Conservation (phyloP, 2,888 invertebrate species). For the Linnaemya vulpina region DNA sequence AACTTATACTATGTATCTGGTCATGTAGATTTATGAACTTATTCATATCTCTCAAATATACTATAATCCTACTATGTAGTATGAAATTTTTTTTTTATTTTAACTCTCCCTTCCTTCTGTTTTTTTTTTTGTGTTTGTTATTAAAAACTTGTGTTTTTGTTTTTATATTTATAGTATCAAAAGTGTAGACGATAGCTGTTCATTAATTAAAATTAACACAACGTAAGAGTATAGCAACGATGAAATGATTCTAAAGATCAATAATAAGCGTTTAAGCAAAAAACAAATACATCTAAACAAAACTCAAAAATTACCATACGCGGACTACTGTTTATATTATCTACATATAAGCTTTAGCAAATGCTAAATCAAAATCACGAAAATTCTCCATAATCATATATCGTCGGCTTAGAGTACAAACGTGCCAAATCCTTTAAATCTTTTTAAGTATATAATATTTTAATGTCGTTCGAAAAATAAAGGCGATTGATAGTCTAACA, state of each 20-base stretch:
- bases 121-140: not conserved
- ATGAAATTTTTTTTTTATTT: slow-evolving; percentile 28
- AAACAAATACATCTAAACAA: slow-evolving; percentile 15
- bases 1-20: too few relatives aligned
- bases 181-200: slow-evolving; percentile 50
- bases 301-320: not conserved
- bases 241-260: slow-evolving; percentile 64
- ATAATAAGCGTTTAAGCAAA: slow-evolving; percentile 49
- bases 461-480: too few relatives aligned
- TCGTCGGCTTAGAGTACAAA: too few relatives aligned
- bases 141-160: slow-evolving; percentile 2
- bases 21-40: not conserved
- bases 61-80: slow-evolving; percentile 44
- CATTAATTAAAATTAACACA: slow-evolving; percentile 71
- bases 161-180: slow-evolving; percentile 30
- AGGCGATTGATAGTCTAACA: too few relatives aligned
- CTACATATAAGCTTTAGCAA: not conserved
- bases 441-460: too few relatives aligned
- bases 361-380: too few relatives aligned
- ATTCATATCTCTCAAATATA: slow-evolving; percentile 44
- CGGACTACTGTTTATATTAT: not conserved
- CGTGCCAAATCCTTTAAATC: too few relatives aligned
- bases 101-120: not conserved
- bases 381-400: too few relatives aligned
- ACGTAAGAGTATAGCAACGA: slow-evolving; percentile 59